phyloP scores from a whole-genome alignment of 2,797 vertebrate species.

The Monodelphis domestica region DNA sequence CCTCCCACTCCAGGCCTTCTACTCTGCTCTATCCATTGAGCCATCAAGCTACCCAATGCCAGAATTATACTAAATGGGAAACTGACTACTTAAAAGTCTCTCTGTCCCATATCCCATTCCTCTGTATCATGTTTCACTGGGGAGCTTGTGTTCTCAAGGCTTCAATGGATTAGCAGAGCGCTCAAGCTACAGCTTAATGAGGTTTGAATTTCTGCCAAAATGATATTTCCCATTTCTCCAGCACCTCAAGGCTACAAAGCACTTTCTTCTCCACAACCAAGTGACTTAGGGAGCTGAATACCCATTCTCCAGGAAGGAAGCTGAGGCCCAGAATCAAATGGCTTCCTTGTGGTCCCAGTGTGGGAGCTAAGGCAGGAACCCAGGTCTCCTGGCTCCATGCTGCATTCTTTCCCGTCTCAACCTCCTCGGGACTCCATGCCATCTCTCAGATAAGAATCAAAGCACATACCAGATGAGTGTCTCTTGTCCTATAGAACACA shows the following conservation, averaged over 20 bases:
- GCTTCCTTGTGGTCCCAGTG: neutral
- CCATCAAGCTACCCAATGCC: too few species aligned
- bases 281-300: neutral
- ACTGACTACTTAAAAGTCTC: neutral
- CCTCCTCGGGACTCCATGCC: neutral
- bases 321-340: neutral
- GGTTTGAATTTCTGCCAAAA: neutral
- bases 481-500: slow-evolving; percentile 31
- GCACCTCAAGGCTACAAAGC: neutral
- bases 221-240: neutral
- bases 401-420: slow-evolving; percentile 15
- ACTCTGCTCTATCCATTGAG: too few species aligned
- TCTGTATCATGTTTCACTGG: neutral
- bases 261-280: neutral
- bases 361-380: neutral
- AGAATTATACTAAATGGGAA: neutral
- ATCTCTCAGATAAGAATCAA: slow-evolving; percentile 44
- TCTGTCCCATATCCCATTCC: neutral
- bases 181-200: neutral
- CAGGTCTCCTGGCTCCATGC: neutral
- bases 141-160: neutral
- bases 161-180: neutral
- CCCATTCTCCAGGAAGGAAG: neutral
- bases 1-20: too few species aligned
- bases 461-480: slow-evolving; percentile 23